Evolutionary conservation across 2,797 vertebrate species (phyloP).

Genomic region (Diplodus puntazzo): DNA sequence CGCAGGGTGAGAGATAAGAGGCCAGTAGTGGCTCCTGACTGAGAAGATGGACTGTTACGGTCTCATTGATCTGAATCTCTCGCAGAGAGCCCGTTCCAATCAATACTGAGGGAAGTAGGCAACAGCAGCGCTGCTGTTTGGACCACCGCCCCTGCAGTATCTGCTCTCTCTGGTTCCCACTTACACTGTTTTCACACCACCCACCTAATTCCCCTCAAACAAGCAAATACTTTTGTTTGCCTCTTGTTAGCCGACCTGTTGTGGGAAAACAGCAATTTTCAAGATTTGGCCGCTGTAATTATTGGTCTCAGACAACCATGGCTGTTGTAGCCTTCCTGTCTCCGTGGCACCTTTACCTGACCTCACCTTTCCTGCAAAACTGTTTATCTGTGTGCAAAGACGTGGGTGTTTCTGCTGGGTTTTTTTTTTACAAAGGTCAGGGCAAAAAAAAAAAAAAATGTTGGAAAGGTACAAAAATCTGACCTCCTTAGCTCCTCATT

Average conservation of each 20-base stretch:
- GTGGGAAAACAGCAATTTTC: slow-evolving; percentile 22
- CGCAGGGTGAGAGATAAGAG: slow-evolving; percentile 59
- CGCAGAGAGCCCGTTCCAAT: slow-evolving; percentile 61
- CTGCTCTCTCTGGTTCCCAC: slow-evolving; percentile 37
- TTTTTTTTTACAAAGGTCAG: slow-evolving; percentile 1
- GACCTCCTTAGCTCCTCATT: slow-evolving; percentile 8
- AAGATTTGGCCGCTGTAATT: slow-evolving; percentile 18
- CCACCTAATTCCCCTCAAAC: slow-evolving; percentile 33
- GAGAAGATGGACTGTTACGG: slow-evolving; percentile 74
- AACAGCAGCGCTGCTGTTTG: slow-evolving; percentile 44
- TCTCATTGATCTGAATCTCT: slow-evolving; percentile 77
- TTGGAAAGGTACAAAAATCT: slow-evolving; percentile 11
- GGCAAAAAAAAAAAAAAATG: no score
- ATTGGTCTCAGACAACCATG: slow-evolving; percentile 3
- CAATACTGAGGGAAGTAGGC: slow-evolving; percentile 63
- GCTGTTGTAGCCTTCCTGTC: not conserved
- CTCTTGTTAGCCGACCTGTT: slow-evolving; percentile 17
- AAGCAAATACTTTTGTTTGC: slow-evolving; percentile 38
- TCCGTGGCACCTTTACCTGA: slow-evolving; percentile 6
- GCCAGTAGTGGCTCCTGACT: slow-evolving; percentile 64
- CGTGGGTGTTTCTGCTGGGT: not conserved
- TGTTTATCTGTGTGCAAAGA: not conserved
- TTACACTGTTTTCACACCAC: slow-evolving; percentile 33
- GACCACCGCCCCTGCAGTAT: slow-evolving; percentile 44
- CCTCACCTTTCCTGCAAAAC: not conserved